Percentiles rank a stretch among this genome's conserved stretches.
phyloP scores from a whole-genome alignment of 2,797 vertebrate genomes.

The Rhinophrynus dorsalis region DNA sequence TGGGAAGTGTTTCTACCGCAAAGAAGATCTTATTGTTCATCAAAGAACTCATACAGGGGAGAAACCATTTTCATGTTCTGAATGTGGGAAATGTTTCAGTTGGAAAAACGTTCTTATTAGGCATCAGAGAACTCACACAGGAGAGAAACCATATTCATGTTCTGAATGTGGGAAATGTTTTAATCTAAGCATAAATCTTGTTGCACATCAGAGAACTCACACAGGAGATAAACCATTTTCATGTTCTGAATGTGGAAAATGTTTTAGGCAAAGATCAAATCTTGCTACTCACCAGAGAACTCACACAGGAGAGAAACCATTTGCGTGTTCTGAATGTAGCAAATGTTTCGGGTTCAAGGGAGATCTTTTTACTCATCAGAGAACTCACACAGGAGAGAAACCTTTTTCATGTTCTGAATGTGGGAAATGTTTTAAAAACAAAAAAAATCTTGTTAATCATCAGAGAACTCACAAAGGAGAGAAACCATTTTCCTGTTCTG shows the following conservation, averaged over 20 bases:
- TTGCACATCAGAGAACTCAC: slow-evolving; percentile 40
- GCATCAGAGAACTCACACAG: slow-evolving; percentile 32
- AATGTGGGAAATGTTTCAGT: slow-evolving; percentile 29
- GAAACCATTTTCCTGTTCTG: slow-evolving; percentile 43
- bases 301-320: slow-evolving; percentile 27
- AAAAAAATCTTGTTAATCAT: background rate
- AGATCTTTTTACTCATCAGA: background rate
- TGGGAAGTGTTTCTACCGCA: slow-evolving; percentile 55
- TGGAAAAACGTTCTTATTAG: slow-evolving; percentile 18
- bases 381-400: slow-evolving; percentile 30
- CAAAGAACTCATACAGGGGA: slow-evolving; percentile 52
- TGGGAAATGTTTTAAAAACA: slow-evolving; percentile 31
- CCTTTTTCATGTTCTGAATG: slow-evolving; percentile 40
- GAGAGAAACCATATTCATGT: slow-evolving; percentile 39
- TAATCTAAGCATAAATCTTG: slow-evolving; percentile 23
- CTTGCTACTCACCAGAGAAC: slow-evolving; percentile 20
- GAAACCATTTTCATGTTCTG: slow-evolving; percentile 21
- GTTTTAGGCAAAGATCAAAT: slow-evolving; percentile 21
- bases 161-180: slow-evolving; percentile 30
- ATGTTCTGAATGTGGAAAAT: slow-evolving; percentile 21
- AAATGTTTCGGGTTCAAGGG: slow-evolving; percentile 12
- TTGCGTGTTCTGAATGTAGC: slow-evolving; percentile 20
- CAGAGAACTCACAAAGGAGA: slow-evolving; percentile 37
- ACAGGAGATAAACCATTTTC: slow-evolving; percentile 39
- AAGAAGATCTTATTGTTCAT: slow-evolving; percentile 53